phyloP scores from a whole-genome alignment of 2,888 invertebrate species.

The Acanthosepion lycidas region DNA sequence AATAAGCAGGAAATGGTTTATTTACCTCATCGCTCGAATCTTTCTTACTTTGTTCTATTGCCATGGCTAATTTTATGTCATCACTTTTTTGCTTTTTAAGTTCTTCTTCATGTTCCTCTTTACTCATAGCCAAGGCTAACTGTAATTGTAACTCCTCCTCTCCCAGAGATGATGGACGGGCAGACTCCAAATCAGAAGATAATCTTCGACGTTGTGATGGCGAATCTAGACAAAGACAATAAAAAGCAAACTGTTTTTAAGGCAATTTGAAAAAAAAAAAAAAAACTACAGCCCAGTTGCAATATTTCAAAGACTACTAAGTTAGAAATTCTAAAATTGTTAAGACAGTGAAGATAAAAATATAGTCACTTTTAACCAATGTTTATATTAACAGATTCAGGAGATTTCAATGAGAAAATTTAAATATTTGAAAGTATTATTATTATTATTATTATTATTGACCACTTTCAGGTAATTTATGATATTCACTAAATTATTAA shows the following conservation, averaged over 20 bases:
- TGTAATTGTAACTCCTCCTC: slow-evolving; percentile 99
- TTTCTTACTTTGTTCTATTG: slow-evolving; percentile 87
- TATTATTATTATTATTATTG: too few relatives aligned
- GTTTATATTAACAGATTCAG: not conserved
- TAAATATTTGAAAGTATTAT: too few relatives aligned
- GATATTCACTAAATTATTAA: too few relatives aligned
- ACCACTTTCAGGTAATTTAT: too few relatives aligned
- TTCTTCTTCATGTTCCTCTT: slow-evolving; percentile 98
- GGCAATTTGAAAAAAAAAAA: not conserved
- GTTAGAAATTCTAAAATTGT: not conserved
- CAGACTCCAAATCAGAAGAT: slow-evolving; percentile 86
- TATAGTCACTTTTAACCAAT: not conserved
- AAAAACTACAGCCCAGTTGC: not conserved
- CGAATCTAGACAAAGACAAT: slow-evolving; percentile 46
- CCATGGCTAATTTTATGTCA: slow-evolving; percentile 95
- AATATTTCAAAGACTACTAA: not conserved
- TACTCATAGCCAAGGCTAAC: slow-evolving; percentile 97
- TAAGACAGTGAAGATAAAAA: not conserved
- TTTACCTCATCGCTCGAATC: slow-evolving; percentile 57
- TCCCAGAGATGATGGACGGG: slow-evolving; percentile 95
- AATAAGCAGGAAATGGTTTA: not conserved
- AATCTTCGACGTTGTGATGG: slow-evolving; percentile 55
- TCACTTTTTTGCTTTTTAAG: slow-evolving; percentile 94
- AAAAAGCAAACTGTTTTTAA: not conserved
- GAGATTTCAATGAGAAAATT: not conserved